phyloP scores from a whole-genome alignment of 2,113 vertebrate species.

The Myocastor coypus region DNA sequence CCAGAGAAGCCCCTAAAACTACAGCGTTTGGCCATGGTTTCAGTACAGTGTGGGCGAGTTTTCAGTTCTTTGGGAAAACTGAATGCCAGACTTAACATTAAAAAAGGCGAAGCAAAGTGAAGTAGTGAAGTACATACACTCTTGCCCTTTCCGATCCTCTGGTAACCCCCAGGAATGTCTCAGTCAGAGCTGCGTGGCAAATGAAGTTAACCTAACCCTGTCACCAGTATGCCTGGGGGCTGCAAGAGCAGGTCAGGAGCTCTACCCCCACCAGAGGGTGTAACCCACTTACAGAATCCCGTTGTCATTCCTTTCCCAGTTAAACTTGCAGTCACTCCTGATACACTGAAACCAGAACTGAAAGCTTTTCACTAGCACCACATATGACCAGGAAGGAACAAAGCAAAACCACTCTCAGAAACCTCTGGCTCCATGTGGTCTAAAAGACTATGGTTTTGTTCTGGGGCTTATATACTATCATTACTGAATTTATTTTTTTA shows the following conservation, averaged over 20 bases:
- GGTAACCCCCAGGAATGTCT: neutral
- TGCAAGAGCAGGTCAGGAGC: neutral
- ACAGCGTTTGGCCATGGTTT: neutral
- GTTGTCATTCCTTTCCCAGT: neutral
- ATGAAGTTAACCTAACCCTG: neutral
- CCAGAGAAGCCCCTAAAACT: fast-evolving
- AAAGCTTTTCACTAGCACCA: neutral
- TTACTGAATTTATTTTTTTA: neutral
- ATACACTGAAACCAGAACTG: neutral
- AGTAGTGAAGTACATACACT: too few species aligned
- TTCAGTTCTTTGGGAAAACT: neutral
- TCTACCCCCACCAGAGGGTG: too few species aligned
- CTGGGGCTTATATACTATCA: neutral
- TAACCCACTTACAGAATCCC: neutral
- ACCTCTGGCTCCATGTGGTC: neutral
- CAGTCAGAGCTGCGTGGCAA: neutral
- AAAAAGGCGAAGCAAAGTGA: neutral
- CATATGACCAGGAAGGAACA: neutral
- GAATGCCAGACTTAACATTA: neutral
- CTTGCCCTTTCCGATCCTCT: too few species aligned
- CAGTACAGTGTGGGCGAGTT: neutral
- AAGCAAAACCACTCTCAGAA: neutral
- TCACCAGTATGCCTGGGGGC: too few species aligned
- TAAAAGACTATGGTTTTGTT: neutral
- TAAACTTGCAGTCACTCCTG: neutral